These are phyloP conservation scores for Trypoxylus dichotomus DNA, from an alignment of 1,140 invertebrate species.

Conservation along the genomic window DNA sequence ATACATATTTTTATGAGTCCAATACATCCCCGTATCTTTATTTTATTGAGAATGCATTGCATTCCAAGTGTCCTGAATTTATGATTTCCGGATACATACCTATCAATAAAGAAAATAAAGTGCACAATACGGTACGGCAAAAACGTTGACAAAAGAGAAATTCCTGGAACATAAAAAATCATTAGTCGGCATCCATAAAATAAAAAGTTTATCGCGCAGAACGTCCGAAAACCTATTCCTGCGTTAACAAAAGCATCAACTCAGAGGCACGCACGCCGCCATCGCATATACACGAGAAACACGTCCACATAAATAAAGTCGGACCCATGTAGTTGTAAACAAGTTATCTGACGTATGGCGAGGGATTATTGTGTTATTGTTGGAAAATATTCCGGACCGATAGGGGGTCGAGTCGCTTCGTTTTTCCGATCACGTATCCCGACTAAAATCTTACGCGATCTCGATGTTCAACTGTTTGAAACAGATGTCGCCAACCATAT, in stretches of 20 bases:
- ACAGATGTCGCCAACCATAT: constrained; percentile 32
- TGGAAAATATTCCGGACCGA: constrained; percentile 31
- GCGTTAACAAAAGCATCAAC: neutral
- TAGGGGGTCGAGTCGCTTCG: neutral
- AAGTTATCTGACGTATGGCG: constrained; percentile 32
- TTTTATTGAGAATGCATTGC: too few relatives aligned
- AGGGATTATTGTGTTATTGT: constrained; percentile 33
- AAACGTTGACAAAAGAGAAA: neutral
- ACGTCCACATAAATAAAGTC: neutral
- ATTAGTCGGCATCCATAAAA: neutral
- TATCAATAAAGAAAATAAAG: neutral
- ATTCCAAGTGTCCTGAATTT: too few relatives aligned
- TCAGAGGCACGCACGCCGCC: neutral
- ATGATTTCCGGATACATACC: too few relatives aligned
- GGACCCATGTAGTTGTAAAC: constrained; percentile 28
- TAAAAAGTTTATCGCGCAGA: neutral
- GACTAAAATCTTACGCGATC: constrained; percentile 29
- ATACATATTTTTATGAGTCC: too few relatives aligned
- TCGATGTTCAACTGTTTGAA: constrained; percentile 33
- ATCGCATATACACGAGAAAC: neutral
- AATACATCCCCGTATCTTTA: too few relatives aligned
- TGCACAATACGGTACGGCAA: neutral
- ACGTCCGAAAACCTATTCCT: neutral
- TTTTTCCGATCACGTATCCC: constrained; percentile 32
- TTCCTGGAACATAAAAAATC: too few relatives aligned